Base-by-base conservation (phyloP, 1,140 invertebrate species). In the Harpegnathos saltator region DNA sequence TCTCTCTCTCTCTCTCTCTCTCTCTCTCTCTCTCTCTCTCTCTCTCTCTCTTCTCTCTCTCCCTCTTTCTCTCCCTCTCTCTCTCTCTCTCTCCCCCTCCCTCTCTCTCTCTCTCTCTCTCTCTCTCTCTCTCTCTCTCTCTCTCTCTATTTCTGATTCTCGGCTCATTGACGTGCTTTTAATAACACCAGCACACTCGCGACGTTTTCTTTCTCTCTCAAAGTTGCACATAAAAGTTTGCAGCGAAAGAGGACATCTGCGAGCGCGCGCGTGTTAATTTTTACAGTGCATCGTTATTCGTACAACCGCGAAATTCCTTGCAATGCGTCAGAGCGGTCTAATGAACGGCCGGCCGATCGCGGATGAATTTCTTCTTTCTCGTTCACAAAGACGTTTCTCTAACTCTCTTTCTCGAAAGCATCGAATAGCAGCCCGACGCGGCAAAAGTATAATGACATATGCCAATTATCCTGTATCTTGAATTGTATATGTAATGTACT, bases 21-120 rank as follows among this genome's bases (percentile, higher is more conserved):
- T 33, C 29, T 33, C 29, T 33, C 29, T 33, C 29, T 33, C 29
- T 33, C 29, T 54, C 48, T 44, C 38, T 82, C 26, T 82, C 38
- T 63, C 19, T 59, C 38, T 80, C 38, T 61, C 80, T 54, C 50
- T 52, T n/a, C 17, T 75, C 50, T 74, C 61, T 62, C 19, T 75
- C n/a, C 86, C 87, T 82, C 71, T 75, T 82, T 88, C 84, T 86
- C 87, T 85, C 80, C 61, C 77, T 80, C 17, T 52, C 26, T 63
- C 19, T 19, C 68, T 14, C 9, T 54, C 38, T 54, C 44, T 29
- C 66, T 69, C 29, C 11, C 38, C 11, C 29, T 33, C 29, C 5
- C 5, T 33, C 29, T 33, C 29, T 33, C 1, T 33, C 29, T 33
- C 29, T 33, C 29, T 33, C 5, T 33, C 29, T 33, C 29, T 33